Evolutionary conservation across 2,888 invertebrate species (phyloP).

Genomic region (Lymantria monacha): DNA sequence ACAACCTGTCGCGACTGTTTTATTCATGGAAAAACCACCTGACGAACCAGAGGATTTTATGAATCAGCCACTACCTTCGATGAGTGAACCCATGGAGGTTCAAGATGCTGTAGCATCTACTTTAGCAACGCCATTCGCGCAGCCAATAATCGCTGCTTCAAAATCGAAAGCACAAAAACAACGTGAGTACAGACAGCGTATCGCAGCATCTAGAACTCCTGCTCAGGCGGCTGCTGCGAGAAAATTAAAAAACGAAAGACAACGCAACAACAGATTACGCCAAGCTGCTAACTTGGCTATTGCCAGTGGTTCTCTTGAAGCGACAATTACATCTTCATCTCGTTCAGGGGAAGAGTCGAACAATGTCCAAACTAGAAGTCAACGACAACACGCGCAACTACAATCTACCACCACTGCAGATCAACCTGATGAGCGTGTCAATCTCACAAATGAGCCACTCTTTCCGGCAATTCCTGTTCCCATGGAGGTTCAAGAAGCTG

Average conservation of each 20-base stretch:
- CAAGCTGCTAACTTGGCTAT: no score
- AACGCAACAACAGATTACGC: neutral
- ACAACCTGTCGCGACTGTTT: no score
- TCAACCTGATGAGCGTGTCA: neutral
- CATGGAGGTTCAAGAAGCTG: conserved; percentile 16
- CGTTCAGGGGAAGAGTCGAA: conserved; percentile 3
- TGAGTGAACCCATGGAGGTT: conserved; percentile 11
- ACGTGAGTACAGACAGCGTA: no score
- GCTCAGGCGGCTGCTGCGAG: neutral
- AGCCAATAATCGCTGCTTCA: neutral
- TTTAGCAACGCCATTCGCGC: conserved; percentile 17
- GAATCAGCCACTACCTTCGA: conserved; percentile 12
- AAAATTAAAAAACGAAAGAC: no score
- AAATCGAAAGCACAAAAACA: neutral
- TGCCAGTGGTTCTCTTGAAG: neutral
- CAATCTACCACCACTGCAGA: neutral
- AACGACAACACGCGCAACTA: no score
- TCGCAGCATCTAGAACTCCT: neutral
- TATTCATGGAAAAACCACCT: neutral
- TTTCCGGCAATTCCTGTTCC: conserved; percentile 12
- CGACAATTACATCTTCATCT: neutral
- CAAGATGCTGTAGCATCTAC: conserved; percentile 18
- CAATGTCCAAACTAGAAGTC: conserved; percentile 1
- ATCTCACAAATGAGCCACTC: conserved; percentile 6
- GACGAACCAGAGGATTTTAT: neutral